Conservation (phyloP, 2,888 invertebrate species). For the Nomada fabriciana region DNA sequence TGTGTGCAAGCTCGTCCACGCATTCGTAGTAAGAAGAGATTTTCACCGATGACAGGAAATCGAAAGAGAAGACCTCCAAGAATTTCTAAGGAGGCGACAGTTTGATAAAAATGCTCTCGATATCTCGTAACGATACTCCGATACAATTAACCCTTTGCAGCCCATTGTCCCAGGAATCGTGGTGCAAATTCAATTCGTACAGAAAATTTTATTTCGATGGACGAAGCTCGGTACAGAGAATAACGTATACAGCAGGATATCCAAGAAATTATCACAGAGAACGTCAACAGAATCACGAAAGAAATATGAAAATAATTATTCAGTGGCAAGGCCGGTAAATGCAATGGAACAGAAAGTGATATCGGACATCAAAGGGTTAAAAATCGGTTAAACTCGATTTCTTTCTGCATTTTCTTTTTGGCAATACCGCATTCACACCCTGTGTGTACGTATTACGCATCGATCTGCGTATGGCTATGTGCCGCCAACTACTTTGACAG, state of each 20-base stretch:
- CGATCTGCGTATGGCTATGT: slow-evolving; percentile 55
- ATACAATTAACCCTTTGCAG: slow-evolving; percentile 45
- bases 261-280: background rate
- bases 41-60: background rate
- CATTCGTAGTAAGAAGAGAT: slow-evolving; percentile 4
- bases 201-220: slow-evolving; percentile 14
- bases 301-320: background rate
- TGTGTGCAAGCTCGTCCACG: slow-evolving; percentile 7
- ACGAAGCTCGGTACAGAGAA: slow-evolving; percentile 3
- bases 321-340: background rate
- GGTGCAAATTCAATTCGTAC: background rate
- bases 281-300: background rate
- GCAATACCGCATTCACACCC: slow-evolving; percentile 74
- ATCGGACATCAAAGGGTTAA: slow-evolving; percentile 52
- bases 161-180: background rate
- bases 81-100: slow-evolving; percentile 7
- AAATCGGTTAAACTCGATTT: slow-evolving; percentile 52
- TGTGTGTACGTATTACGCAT: slow-evolving; percentile 69
- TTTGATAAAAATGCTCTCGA: slow-evolving; percentile 8
- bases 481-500: slow-evolving; percentile 50
- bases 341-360: background rate
- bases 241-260: background rate
- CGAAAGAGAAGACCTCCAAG: slow-evolving; percentile 4
- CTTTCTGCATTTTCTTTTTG: slow-evolving; percentile 17
- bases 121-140: background rate